Evolutionary conservation across 2,113 vertebrate species (phyloP).

Genomic region (Tenrec ecaudatus): DNA sequence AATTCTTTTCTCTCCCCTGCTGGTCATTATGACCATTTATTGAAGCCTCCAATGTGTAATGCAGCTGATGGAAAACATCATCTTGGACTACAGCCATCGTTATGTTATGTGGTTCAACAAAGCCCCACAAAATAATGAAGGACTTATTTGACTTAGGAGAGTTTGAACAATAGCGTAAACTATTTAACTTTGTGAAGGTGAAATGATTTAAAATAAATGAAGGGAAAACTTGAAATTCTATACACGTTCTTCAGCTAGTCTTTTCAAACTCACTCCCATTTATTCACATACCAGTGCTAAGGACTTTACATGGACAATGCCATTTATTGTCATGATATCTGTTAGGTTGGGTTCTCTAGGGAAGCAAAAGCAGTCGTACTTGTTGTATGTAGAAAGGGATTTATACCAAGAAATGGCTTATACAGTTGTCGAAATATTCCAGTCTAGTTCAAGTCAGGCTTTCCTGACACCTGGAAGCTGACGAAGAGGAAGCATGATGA

Average conservation of each 20-base stretch:
- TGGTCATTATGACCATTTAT: conserved; percentile 44
- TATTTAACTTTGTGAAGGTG: background rate
- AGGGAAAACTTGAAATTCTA: background rate
- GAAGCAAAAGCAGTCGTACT: too few species aligned
- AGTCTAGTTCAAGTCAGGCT: too few species aligned
- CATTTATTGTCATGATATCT: conserved; percentile 24
- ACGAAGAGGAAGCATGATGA: too few species aligned
- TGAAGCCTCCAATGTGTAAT: conserved; percentile 47
- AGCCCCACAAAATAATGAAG: background rate
- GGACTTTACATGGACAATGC: background rate
- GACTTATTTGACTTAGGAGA: conserved; percentile 7
- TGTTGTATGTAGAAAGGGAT: too few species aligned
- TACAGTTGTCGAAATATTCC: too few species aligned
- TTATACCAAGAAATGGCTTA: too few species aligned
- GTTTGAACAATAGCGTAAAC: background rate
- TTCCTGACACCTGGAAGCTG: too few species aligned
- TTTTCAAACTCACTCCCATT: conserved; percentile 24
- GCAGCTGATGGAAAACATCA: conserved; percentile 37
- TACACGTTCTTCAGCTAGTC: background rate
- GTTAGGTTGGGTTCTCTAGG: too few species aligned
- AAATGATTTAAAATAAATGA: conserved; percentile 20
- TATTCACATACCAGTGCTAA: background rate
- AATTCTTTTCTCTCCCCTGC: conserved; percentile 53
- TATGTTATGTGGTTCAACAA: conserved; percentile 6
- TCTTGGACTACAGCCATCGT: background rate